Evolutionary conservation across 1,140 invertebrate species (phyloP), one percentile per base, ranked within the genome.

Genomic region (Drosophila nigromelanica): DNA sequence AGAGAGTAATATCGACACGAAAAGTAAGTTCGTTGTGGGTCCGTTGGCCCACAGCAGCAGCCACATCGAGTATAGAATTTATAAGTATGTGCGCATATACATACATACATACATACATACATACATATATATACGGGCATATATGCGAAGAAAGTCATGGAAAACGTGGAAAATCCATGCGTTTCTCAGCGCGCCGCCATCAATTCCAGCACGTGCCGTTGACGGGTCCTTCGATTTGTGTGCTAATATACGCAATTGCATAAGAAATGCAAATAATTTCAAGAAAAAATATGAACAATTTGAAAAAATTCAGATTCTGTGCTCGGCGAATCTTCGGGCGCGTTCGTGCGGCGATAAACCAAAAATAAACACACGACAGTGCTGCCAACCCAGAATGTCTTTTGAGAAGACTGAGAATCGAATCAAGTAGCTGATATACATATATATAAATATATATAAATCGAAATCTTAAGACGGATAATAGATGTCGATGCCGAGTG

Each of bases 1-100:
- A 89, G 83, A 89, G 83, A 89, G 83, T 89, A 89, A 89, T 89
- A 89, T 89, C 83, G 83, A 89, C 83, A 89, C 83, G 83, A 89
- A 89, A 89, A 89, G 83, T 89, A 89, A 89, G 83, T 89, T 89
- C 47, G 81, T 70, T 63, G 70, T 81, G 74, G 72, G 78, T 87
- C 83, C 75, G 85, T 76, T 79, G 76, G 79, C 66, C 76, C 78
- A 80, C 54, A 56, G 60, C 39, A 55, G 58, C 61, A 64, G 64
- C 68, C 61, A 69, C 62, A 89, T 89, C 83, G 82, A 87, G 76
- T 51, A 87, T 80, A 89, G 72, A 76, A 79, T 73, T 68, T 75
- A 87, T 81, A 59, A 35, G 50, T 60, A 54, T 37, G 37, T 61
- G 14, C 30, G 21, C 40, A 52, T 35, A 27, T 18, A 35, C 10